phyloP scores from a whole-genome alignment of 2,888 invertebrate species.

The Cephus spinipes region DNA sequence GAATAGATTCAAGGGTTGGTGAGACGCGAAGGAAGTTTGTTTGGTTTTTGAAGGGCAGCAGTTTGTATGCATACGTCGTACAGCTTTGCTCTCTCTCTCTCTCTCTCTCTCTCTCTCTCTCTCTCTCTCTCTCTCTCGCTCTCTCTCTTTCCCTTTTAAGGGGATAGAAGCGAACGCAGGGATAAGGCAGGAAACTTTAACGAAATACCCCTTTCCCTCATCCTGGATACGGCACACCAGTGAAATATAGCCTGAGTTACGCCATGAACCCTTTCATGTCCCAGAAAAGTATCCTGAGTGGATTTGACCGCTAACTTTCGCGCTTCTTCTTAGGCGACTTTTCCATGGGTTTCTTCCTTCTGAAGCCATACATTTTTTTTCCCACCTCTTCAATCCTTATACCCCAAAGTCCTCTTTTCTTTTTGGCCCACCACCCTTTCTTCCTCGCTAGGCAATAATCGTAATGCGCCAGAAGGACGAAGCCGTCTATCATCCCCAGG shows the following conservation, averaged over 20 bases:
- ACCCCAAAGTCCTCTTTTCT: neutral
- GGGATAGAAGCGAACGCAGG: constrained; percentile 10
- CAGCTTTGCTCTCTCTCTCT: constrained; percentile 6
- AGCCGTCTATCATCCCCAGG: neutral
- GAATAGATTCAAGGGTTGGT: constrained; percentile 23
- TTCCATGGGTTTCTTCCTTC: neutral
- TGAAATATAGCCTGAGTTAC: neutral
- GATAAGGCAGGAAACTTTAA: constrained; percentile 10
- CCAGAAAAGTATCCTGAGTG: neutral
- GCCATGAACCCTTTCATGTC: neutral
- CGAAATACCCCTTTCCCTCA: neutral
- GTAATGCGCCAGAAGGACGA: neutral
- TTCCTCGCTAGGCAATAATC: neutral
- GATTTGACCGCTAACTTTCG: neutral
- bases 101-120: neutral
- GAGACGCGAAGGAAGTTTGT: constrained; percentile 6
- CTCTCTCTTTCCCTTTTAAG: neutral
- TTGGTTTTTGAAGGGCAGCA: constrained; percentile 9
- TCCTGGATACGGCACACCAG: neutral
- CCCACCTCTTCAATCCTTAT: neutral
- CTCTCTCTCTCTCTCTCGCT: no score
- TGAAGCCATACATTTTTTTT: neutral
- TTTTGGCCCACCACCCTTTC: neutral
- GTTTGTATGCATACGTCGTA: constrained; percentile 20
- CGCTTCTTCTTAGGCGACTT: neutral